These are phyloP conservation scores for Galagoides demidoff DNA, from an alignment of 2,797 vertebrate species.

Conservation along the genomic window DNA sequence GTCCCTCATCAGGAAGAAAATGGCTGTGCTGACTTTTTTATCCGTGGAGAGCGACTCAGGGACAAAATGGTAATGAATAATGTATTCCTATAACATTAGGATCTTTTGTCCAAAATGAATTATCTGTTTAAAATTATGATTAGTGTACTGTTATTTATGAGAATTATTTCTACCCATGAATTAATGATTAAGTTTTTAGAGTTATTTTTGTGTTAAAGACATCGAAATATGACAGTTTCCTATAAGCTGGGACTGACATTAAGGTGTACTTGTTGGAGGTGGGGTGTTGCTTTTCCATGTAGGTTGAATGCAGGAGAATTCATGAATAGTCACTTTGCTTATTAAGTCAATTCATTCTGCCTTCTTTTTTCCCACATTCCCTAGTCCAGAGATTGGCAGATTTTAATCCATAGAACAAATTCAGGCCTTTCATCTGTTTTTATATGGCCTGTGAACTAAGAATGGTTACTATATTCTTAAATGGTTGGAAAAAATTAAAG, in stretches of 20 bases:
- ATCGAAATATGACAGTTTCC: not conserved
- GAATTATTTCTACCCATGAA: constrained; percentile 3
- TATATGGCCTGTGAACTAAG: not conserved
- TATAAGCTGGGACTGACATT: not conserved
- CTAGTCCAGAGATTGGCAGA: not conserved
- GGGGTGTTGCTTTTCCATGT: not conserved
- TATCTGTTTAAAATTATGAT: constrained; percentile 31
- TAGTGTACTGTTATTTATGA: not conserved
- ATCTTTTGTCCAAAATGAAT: constrained; percentile 5
- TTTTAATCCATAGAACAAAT: not conserved
- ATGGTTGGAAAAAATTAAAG: not conserved
- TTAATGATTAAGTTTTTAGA: constrained; percentile 21
- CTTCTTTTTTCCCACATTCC: not conserved
- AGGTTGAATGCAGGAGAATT: not conserved
- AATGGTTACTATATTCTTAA: constrained; percentile 29
- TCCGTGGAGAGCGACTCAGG: constrained; percentile 98
- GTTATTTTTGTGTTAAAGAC: constrained; percentile 49
- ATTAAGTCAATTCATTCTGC: not conserved
- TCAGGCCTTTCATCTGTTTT: not conserved
- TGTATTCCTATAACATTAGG: constrained; percentile 51
- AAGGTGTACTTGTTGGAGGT: not conserved
- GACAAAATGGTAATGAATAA: constrained; percentile 96
- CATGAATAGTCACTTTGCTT: not conserved
- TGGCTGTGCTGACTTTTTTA: constrained; percentile 95
- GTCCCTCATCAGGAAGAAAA: constrained; percentile 94